Evolutionary conservation across 2,888 invertebrate genomes (phyloP), one percentile per base, ranked within the genome.

Genomic region (Drosophila picticornis): DNA sequence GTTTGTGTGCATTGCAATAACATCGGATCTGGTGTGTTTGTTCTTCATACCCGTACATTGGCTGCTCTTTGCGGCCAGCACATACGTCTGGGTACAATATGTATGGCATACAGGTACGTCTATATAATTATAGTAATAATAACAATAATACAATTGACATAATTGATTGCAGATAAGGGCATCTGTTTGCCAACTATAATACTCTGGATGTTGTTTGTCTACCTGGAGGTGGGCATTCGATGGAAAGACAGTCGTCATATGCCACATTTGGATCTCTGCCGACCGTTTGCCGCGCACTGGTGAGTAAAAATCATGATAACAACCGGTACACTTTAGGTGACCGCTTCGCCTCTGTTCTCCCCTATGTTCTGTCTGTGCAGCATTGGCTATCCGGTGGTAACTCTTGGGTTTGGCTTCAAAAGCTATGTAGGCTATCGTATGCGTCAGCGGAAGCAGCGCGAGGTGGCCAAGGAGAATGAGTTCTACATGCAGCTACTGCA

Each of bases 21-120:
- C 99, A 83, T 98, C 99, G 90, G 99, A 99, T 94, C 97, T 99
- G 96, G 96, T 99, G 94, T 99, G 99, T 95, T 98, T 98, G 94
- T 97, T 99, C 94, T 98, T 99, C 94, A 98, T 99, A 95, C 99
- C 99, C 84, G 96, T 99, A 90, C 98, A 99, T 94, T 98, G 98
- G 97, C 95, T 99, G 93, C 98, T 99, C 94, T 99, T 99, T 94
- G 97, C 98, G 77, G 99, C 99, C 91, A 98, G 98, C 94, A 99
- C 99, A 91, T 99, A 99, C 94, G 99, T 99, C 80, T 99, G 99
- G 99, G 97, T 99, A 92, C 99, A 99, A 94, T 98, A 98, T 94
- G 97, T 99, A 81, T 99, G 98, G 98, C 98, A 98, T 94, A 98
- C 98, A 95, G 98, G 98, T 97, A 77, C 27, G 75, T 68, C 32